Percentiles rank a stretch among this genome's conserved stretches.
Evolutionary conservation across 2,888 invertebrate genomes (phyloP).

Genomic region (Xanthorhoe designata): DNA sequence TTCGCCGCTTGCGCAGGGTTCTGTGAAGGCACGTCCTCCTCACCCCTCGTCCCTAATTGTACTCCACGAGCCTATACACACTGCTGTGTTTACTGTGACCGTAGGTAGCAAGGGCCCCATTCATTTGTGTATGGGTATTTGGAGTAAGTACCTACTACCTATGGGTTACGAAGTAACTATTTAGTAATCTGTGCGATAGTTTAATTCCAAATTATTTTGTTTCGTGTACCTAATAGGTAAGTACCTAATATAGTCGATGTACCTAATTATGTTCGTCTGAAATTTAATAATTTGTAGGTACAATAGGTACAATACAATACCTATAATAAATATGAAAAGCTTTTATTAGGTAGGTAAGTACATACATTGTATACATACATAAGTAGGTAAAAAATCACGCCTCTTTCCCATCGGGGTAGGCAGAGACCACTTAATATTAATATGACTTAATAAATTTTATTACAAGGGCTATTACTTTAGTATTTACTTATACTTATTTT

Average conservation of each 20-base stretch:
- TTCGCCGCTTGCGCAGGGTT: slow-evolving; percentile 44
- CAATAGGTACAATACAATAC: neutral
- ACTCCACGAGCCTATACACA: slow-evolving; percentile 29
- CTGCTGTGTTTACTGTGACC: slow-evolving; percentile 29
- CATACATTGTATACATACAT: too few species aligned
- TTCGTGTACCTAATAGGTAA: too few species aligned
- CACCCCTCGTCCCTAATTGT: slow-evolving; percentile 58
- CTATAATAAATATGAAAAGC: too few species aligned
- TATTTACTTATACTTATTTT: too few species aligned
- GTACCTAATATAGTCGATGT: neutral
- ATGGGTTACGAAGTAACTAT: neutral
- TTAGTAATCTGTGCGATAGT: neutral
- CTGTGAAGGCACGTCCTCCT: slow-evolving; percentile 64
- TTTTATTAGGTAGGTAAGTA: too few species aligned
- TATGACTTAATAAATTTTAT: too few species aligned
- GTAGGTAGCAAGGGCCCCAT: slow-evolving; percentile 39
- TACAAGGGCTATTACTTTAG: too few species aligned
- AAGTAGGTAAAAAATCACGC: too few species aligned
- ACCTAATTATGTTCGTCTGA: neutral
- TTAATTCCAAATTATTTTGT: slow-evolving; percentile 21
- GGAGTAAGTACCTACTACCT: too few species aligned
- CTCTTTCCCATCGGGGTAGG: too few species aligned
- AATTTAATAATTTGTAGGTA: neutral
- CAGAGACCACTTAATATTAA: too few species aligned
- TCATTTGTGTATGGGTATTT: slow-evolving; percentile 34